phyloP scores from a whole-genome alignment of 2,113 vertebrate genomes.

The Casuarius casuarius region DNA sequence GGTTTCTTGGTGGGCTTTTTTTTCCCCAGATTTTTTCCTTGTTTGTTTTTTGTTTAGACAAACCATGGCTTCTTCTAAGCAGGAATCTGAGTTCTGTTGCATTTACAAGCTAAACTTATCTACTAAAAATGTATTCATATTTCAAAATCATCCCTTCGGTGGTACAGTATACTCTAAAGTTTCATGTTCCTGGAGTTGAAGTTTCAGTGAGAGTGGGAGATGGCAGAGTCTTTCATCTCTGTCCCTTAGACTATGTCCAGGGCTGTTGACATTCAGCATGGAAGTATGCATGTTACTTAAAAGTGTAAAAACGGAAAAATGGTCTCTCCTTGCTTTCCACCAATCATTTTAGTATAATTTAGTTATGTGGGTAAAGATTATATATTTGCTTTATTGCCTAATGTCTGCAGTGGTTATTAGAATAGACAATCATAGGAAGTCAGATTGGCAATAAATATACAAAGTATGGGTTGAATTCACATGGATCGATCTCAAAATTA shows the following conservation, averaged over 20 bases:
- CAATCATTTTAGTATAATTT: not conserved
- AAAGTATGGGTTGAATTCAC: not conserved
- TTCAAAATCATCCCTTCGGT: not conserved
- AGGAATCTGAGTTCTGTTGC: not conserved
- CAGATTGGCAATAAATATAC: not conserved
- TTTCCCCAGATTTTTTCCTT: not conserved
- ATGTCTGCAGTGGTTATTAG: not conserved
- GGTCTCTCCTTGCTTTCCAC: not conserved
- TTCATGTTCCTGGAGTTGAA: not conserved
- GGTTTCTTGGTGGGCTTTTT: not conserved
- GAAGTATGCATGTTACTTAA: not conserved
- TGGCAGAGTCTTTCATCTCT: not conserved
- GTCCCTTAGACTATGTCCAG: not conserved
- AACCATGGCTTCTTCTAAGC: not conserved
- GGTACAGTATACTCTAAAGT: no score
- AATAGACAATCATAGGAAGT: rapidly evolving
- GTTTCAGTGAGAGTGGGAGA: not conserved
- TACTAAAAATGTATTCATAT: not conserved
- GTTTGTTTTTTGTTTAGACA: not conserved
- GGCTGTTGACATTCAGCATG: not conserved
- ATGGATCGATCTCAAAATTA: not conserved
- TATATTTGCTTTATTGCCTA: not conserved
- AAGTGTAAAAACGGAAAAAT: not conserved
- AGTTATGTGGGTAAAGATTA: not conserved
- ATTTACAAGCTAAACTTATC: not conserved